Evolutionary conservation across 2,113 vertebrate genomes (phyloP), one percentile per base, ranked within the genome.

Genomic region (Leucosticte australis): DNA sequence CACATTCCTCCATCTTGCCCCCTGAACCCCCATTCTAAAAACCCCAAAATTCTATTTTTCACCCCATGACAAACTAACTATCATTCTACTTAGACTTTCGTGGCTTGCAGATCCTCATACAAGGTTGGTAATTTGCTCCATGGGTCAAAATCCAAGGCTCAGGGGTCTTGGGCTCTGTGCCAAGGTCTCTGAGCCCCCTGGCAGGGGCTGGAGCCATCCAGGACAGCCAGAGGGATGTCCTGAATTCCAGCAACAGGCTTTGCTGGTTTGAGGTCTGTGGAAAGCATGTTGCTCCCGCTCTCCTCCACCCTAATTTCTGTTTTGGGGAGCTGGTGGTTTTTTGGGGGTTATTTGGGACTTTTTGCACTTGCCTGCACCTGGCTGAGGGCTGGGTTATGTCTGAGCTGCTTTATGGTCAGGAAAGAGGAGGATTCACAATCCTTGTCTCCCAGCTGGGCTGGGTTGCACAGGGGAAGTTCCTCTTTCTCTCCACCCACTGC

Each of bases 371-470:
- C 86, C 90, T 96, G 92, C 82, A 94, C 82, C 79, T 92, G 85
- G 83, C 75, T 44, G 92, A 86, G 92, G 69, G 62, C 53, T 92
- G 65, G 85, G 88, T 93, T 73, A 22, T 92, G 71, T 90, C 75
- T 93, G 87, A 85, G 92, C 63, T 73, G 70, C 70, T 87, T 91
- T 82, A 79, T 1, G 8, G n/a, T 52, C 0, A 0, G 70, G 75
- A 62, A 88, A 86, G 83, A 88, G 90, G 56, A 56, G 20, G 53
- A 33, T 56, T 56, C 85, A 74, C 67, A 46, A 77, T 90, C 90
- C 92, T 92, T 92, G 90, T 59, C 88, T 93, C 86, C 94, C 92
- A 90, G 82, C 90, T 96, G 96, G 79, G 75, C 85, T 94, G 75
- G 80, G 57, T 35, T 65, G 71, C 55, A 46, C 82, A 53, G 2